Evolutionary conservation across 1,140 invertebrate species (phyloP).

Genomic region (Medauroidea extradentata): DNA sequence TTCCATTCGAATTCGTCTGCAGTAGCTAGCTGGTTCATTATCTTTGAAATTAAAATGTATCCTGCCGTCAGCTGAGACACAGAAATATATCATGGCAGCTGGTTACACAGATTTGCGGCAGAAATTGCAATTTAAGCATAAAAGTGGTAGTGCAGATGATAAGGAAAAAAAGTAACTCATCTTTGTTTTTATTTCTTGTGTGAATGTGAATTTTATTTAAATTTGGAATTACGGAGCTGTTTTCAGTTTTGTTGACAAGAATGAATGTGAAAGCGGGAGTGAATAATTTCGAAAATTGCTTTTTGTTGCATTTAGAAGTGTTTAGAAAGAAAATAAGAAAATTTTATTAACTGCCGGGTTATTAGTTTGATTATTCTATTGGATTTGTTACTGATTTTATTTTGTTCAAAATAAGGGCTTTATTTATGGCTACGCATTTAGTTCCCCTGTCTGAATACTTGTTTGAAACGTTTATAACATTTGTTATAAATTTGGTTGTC

Average conservation of each 20-base stretch:
- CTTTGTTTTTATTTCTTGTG: neutral
- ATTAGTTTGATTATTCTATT: too few relatives aligned
- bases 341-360: too few relatives aligned
- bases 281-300: neutral
- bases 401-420: too few relatives aligned
- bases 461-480: too few relatives aligned
- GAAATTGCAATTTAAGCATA: constrained; percentile 16
- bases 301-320: neutral
- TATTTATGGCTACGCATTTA: too few relatives aligned
- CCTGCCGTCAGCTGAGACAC: neutral
- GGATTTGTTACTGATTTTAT: too few relatives aligned
- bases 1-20: too few relatives aligned
- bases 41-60: too few relatives aligned
- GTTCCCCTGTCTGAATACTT: too few relatives aligned
- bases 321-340: too few relatives aligned
- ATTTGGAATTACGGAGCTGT: neutral
- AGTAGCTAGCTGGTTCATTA: too few relatives aligned
- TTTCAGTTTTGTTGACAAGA: neutral
- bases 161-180: constrained; percentile 13
- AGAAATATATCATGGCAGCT: constrained; percentile 10
- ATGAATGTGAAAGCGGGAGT: neutral
- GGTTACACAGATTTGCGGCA: constrained; percentile 16
- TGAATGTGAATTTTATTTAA: neutral
- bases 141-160: constrained; percentile 3
- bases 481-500: too few relatives aligned